Conservation (phyloP, 2,888 invertebrate species). For the Tiliacea aurago region DNA sequence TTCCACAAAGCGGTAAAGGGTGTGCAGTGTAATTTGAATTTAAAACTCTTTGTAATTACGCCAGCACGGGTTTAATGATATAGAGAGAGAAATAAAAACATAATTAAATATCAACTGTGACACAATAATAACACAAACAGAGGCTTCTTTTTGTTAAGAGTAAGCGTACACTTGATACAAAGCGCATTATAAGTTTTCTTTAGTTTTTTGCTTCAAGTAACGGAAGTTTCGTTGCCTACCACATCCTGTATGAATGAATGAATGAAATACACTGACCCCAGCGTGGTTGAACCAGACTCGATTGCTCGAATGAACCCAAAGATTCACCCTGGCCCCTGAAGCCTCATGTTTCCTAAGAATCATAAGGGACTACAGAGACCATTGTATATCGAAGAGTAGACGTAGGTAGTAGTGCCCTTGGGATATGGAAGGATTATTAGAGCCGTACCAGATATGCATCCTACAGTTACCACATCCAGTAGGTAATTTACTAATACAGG, state of each 20-base stretch:
- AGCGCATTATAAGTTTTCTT: not conserved
- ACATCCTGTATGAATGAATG: not conserved
- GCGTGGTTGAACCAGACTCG: no score
- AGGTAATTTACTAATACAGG: not conserved
- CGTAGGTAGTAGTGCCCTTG: no score
- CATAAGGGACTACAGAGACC: no score
- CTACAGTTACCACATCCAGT: not conserved
- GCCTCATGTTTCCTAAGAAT: no score
- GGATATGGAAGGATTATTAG: no score
- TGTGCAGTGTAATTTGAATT: conserved; percentile 47
- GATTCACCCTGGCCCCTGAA: no score
- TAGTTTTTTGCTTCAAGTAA: not conserved
- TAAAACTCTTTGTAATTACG: conserved; percentile 49
- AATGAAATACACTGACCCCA: no score
- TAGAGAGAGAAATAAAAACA: conserved; percentile 27
- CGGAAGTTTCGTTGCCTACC: not conserved
- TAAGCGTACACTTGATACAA: conserved; percentile 15
- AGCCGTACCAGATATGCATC: no score
- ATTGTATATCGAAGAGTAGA: no score
- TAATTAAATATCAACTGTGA: conserved; percentile 51
- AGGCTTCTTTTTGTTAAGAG: conserved; percentile 39
- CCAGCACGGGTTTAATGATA: no score
- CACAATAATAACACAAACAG: conserved; percentile 52
- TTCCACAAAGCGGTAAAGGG: conserved; percentile 15
- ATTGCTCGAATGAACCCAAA: no score